A percentile compares a stretch with the other conserved stretches of the same genome.
These are phyloP conservation scores for Rhagium mordax DNA, from an alignment of 2,888 invertebrate species.

Conservation along the genomic window DNA sequence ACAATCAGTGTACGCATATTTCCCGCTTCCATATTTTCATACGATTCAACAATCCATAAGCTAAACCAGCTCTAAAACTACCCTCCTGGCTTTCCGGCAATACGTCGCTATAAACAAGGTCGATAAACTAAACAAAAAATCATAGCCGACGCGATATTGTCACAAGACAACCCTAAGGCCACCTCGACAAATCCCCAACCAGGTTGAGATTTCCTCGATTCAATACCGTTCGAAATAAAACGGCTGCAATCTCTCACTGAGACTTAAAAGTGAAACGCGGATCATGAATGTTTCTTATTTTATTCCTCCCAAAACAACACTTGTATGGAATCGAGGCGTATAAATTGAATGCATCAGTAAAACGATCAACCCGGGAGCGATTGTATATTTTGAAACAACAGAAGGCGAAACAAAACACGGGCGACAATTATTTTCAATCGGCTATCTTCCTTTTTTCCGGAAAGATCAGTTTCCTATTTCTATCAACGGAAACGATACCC, in stretches of 20 bases:
- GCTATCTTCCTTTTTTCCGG: constrained; percentile 59
- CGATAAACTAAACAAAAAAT: constrained; percentile 64
- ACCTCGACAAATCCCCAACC: constrained; percentile 41
- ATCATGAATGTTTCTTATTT: constrained; percentile 61
- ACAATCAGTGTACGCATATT: neutral
- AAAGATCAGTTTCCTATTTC: constrained; percentile 60
- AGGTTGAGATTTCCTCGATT: constrained; percentile 23
- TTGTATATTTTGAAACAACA: constrained; percentile 63
- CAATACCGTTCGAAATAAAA: constrained; percentile 9
- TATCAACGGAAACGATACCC: constrained; percentile 63
- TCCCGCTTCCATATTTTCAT: neutral
- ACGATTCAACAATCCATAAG: neutral
- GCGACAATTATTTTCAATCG: constrained; percentile 71
- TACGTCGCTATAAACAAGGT: constrained; percentile 64
- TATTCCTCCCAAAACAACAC: constrained; percentile 68
- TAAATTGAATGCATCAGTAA: constrained; percentile 68
- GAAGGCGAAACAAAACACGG: constrained; percentile 64
- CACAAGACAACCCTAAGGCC: constrained; percentile 49
- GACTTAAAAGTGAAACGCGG: constrained; percentile 18
- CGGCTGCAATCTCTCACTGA: neutral
- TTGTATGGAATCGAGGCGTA: constrained; percentile 58
- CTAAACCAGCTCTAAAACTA: constrained; percentile 9
- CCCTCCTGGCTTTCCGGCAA: constrained; percentile 43
- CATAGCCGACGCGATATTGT: constrained; percentile 55
- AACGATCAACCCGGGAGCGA: constrained; percentile 69